Evolutionary conservation across 2,888 invertebrate species (phyloP).

Genomic region (Aphidoletes aphidimyza): DNA sequence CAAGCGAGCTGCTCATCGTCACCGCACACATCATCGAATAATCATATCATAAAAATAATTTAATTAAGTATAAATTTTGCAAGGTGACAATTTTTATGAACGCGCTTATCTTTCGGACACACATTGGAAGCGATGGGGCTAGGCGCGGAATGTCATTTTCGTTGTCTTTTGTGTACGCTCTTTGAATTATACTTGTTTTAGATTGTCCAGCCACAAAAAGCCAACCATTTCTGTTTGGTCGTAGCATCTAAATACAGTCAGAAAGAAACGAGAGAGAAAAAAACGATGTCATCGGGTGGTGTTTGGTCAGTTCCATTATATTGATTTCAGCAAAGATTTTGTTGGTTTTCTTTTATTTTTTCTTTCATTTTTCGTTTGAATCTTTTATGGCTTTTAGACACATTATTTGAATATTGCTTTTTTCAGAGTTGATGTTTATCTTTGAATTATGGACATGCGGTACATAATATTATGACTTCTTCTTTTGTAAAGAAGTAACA

Average conservation of each 20-base stretch:
- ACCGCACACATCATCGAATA: not conserved
- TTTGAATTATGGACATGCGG: not conserved
- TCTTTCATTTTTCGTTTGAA: not conserved
- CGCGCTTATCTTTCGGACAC: not conserved
- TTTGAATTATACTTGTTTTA: not conserved
- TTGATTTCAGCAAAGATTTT: constrained; percentile 12
- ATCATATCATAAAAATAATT: constrained; percentile 46
- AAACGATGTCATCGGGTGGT: not conserved
- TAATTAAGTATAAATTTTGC: constrained; percentile 46
- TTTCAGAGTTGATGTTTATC: constrained; percentile 39
- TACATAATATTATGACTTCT: constrained; percentile 1
- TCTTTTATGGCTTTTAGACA: constrained; percentile 21
- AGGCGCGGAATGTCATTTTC: constrained; percentile 21
- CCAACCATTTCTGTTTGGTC: not conserved
- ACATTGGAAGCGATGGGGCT: not conserved
- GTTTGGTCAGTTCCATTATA: constrained; percentile 51
- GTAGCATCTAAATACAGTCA: not conserved
- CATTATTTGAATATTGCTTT: constrained; percentile 43
- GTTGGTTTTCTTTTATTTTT: not conserved
- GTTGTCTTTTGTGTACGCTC: not conserved
- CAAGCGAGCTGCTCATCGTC: no score
- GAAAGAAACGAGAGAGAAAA: no score
- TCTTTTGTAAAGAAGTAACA: not conserved
- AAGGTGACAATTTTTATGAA: constrained; percentile 42
- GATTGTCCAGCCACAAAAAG: no score